Evolutionary conservation across 2,113 vertebrate species (phyloP).

Genomic region (Nestor notabilis): DNA sequence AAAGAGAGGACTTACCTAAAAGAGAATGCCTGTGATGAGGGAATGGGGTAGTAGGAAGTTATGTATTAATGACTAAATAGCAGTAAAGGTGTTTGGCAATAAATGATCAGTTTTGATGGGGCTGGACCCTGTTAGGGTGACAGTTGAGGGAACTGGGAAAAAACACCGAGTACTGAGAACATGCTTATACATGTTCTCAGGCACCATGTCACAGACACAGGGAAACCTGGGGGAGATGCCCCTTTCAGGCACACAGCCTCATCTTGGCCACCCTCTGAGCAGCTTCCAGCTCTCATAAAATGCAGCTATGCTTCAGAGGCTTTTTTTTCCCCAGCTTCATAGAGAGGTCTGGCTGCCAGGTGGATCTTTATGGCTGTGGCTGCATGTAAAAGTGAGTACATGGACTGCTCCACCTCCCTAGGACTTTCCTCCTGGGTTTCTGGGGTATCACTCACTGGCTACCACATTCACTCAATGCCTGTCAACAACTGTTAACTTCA

Average conservation of each 20-base stretch:
- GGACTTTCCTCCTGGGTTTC: background rate
- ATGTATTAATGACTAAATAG: background rate
- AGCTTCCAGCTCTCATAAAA: background rate
- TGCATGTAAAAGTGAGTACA: background rate
- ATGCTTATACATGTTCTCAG: background rate
- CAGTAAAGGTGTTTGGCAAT: background rate
- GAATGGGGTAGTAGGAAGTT: background rate
- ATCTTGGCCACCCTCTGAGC: background rate
- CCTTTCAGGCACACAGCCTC: background rate
- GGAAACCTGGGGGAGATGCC: background rate
- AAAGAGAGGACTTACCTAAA: background rate
- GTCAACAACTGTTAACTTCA: background rate
- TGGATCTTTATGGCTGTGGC: background rate
- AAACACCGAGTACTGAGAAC: background rate
- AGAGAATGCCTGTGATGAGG: background rate
- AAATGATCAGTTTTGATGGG: background rate
- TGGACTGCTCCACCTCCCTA: background rate
- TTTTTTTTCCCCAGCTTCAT: background rate
- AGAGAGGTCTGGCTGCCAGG: background rate
- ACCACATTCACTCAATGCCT: background rate
- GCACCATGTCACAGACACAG: background rate
- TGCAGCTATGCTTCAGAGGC: background rate
- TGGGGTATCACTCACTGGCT: background rate
- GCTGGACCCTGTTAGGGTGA: background rate
- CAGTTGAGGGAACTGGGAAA: background rate